phyloP scores from a whole-genome alignment of 2,888 invertebrate genomes.

The Ornithoptera priamus region DNA sequence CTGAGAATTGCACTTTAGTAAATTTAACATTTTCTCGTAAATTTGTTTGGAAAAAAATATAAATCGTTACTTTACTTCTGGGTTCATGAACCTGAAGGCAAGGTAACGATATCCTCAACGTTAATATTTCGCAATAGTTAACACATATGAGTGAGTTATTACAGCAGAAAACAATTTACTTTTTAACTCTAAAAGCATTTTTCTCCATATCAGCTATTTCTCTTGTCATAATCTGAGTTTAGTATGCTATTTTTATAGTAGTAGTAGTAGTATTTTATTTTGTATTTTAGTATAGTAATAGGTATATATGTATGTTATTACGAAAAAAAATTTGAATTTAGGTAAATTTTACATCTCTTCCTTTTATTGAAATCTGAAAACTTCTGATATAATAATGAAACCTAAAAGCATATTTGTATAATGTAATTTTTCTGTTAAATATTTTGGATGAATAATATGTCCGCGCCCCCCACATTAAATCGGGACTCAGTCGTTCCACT shows the following conservation, averaged over 20 bases:
- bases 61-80: neutral
- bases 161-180: too few species aligned
- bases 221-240: neutral
- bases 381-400: neutral
- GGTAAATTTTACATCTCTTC: too few species aligned
- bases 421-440: neutral
- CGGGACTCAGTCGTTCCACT: slow-evolving; percentile 61
- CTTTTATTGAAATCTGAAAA: neutral
- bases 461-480: slow-evolving; percentile 33
- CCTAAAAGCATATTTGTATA: neutral
- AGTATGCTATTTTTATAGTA: neutral
- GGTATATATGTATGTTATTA: too few species aligned
- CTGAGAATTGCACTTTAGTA: neutral
- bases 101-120: too few species aligned
- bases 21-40: neutral
- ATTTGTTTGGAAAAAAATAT: neutral
- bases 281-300: too few species aligned
- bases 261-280: too few species aligned
- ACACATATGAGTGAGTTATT: too few species aligned
- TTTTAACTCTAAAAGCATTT: neutral
- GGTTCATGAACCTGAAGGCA: too few species aligned
- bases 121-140: too few species aligned
- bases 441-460: slow-evolving; percentile 35
- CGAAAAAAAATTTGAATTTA: too few species aligned
- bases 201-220: neutral